Base-by-base conservation (phyloP, 2,797 vertebrate species). In the Hyperoplus immaculatus region DNA sequence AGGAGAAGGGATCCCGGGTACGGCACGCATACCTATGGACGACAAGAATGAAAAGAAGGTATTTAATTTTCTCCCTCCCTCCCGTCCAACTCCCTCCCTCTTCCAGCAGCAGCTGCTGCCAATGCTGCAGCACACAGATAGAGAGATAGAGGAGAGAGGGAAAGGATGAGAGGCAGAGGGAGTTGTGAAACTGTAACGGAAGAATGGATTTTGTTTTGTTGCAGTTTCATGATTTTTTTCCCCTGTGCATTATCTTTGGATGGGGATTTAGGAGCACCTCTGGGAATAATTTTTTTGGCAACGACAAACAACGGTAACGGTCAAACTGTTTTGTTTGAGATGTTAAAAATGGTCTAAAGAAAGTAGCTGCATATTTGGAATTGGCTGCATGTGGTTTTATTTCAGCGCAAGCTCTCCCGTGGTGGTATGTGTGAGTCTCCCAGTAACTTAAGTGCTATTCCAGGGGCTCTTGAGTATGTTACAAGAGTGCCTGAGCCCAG, bases 41-140 rank as follows among this genome's bases (percentile, higher is more conserved):
- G 96, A 97, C 91, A 98, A 97, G 94, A 97, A 95, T 89, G 97
- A 99, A 95, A 95, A 96, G 94, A 98, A 98, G 98, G 98, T 99
- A 98, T 95, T 95, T 92, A 61, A 86, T 90, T 87, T 87, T 83
- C 68, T 82, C 84, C 73, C 68, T 82, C 84, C 73, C 82, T 71
- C 80, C 80, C 63, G 66, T 82, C 73, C 62, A 67, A 43, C 83
- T 86, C 83, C 75, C 83, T 76, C 87, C 77, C 78, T 59, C 80
- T 42, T 59, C 72, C 67, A 69, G 15, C 78, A 85, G 86, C 90
- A 88, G 88, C 91, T 77, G 80, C 87, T 79, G 75, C 89, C 74
- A 72, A 79, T 81, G 68, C 88, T 85, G 88, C 93, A 84, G 87
- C 82, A 47, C 77, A 60, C 75, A 67, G 80, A 89, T 72, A 87